phyloP scores from a whole-genome alignment of 2,797 vertebrate species.

The Nasua narica region DNA sequence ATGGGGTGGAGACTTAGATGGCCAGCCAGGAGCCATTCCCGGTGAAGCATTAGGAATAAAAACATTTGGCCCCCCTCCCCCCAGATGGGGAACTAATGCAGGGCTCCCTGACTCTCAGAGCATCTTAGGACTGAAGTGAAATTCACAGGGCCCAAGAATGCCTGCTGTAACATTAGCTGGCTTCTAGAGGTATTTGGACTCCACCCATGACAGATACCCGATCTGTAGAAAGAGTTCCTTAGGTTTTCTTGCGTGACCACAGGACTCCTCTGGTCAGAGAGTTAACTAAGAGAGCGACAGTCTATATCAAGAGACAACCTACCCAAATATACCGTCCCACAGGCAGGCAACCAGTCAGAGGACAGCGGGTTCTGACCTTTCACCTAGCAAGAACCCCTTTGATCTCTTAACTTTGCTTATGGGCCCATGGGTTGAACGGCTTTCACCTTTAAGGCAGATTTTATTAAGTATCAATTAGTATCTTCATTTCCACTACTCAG shows the following conservation, averaged over 20 bases:
- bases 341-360: background rate
- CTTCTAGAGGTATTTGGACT: background rate
- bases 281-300: background rate
- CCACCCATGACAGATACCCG: background rate
- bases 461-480: slow-evolving; percentile 8
- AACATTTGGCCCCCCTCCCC: background rate
- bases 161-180: background rate
- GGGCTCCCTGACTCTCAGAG: background rate
- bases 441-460: slow-evolving; percentile 42
- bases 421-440: background rate
- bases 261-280: background rate
- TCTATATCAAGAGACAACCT: background rate
- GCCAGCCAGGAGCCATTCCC: background rate
- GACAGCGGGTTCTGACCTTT: background rate
- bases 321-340: background rate
- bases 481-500: background rate
- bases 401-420: background rate
- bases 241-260: background rate
- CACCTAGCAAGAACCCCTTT: background rate
- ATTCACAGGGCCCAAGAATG: background rate
- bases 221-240: background rate
- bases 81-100: background rate
- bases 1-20: background rate
- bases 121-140: background rate
- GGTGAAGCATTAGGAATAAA: background rate